Conservation (phyloP, 2,113 vertebrate genomes). For the Gallinago paraguaiae region DNA sequence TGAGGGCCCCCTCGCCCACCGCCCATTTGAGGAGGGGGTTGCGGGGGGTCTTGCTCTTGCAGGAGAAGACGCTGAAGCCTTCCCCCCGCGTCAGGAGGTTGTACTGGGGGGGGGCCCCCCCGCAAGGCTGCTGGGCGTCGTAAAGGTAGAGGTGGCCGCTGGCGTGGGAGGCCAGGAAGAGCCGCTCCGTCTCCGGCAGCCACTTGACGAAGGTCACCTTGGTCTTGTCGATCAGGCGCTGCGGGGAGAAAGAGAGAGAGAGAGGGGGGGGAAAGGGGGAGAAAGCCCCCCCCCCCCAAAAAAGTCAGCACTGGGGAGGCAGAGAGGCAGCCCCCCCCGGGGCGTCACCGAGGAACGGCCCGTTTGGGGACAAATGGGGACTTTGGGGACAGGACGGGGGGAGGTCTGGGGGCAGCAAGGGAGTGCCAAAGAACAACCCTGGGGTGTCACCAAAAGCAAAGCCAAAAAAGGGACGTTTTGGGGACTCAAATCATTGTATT, state of each 20-base stretch:
- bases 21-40: constrained; percentile 91
- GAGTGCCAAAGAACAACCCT: too few relatives aligned
- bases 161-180: constrained; percentile 89
- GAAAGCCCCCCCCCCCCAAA: too few relatives aligned
- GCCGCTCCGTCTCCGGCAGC: constrained; percentile 88
- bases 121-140: constrained; percentile 85
- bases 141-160: constrained; percentile 94
- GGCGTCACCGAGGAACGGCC: background rate
- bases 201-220: constrained; percentile 89
- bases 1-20: constrained; percentile 87
- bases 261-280: background rate
- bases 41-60: constrained; percentile 86
- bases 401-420: too few relatives aligned
- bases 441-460: too few relatives aligned
- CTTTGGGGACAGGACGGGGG: too few relatives aligned
- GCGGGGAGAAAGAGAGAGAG: too few relatives aligned
- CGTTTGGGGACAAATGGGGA: too few relatives aligned
- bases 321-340: accelerated
- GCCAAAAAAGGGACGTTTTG: too few relatives aligned
- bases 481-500: too few relatives aligned
- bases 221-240: constrained; percentile 94
- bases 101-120: constrained; percentile 82
- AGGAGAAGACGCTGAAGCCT: constrained; percentile 88
- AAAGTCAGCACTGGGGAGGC: accelerated
- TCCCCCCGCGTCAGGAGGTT: constrained; percentile 86